Evolutionary conservation across 2,797 vertebrate species (phyloP).

Genomic region (Ibycter americanus): DNA sequence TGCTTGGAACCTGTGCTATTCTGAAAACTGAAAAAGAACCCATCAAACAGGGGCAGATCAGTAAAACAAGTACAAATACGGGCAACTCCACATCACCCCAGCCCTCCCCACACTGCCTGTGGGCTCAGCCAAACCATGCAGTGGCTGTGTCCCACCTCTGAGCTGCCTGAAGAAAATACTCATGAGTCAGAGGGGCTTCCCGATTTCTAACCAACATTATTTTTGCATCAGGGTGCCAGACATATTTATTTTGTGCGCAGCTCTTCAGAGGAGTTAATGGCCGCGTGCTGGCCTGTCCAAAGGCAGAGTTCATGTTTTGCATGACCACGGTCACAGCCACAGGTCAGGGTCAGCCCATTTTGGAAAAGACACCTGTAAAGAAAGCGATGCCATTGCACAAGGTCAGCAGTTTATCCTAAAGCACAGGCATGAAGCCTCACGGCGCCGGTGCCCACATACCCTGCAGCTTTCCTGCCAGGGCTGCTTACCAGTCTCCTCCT

Average conservation of each 20-base stretch:
- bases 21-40: neutral
- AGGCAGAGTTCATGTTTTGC: neutral
- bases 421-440: neutral
- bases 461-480: neutral
- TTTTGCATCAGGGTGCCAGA: neutral
- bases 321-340: neutral
- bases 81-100: neutral
- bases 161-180: neutral
- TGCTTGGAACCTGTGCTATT: neutral
- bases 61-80: neutral
- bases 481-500: neutral
- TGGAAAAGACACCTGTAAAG: neutral
- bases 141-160: neutral
- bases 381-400: neutral
- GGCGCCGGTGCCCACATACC: too few species aligned
- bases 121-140: neutral
- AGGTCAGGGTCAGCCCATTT: neutral
- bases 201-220: neutral
- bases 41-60: neutral
- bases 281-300: neutral
- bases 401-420: neutral
- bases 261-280: neutral
- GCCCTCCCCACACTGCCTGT: fast-evolving
- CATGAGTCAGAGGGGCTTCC: neutral
- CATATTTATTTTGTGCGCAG: neutral